Conservation (phyloP, 1,140 invertebrate species). For the Diuraphis noxia region DNA sequence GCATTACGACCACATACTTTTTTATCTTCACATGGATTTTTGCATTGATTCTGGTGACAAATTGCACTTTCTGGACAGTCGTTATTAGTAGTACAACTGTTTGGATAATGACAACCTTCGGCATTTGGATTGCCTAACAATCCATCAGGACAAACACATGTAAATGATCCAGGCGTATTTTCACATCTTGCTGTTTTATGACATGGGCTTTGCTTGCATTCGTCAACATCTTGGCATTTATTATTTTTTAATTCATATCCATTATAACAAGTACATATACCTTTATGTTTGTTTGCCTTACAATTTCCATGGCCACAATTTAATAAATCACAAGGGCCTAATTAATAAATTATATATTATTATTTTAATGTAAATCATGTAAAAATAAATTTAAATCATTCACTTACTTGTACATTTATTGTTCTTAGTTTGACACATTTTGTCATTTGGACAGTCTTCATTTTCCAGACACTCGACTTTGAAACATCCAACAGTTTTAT, state of each 20-base stretch:
- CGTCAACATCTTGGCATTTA: slow-evolving; percentile 69
- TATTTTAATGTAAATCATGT: background rate
- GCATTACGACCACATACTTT: slow-evolving; percentile 79
- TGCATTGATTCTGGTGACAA: slow-evolving; percentile 76
- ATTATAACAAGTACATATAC: slow-evolving; percentile 76
- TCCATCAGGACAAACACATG: slow-evolving; percentile 73
- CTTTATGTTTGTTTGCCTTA: slow-evolving; percentile 64
- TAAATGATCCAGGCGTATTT: slow-evolving; percentile 75
- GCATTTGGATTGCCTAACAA: slow-evolving; percentile 67
- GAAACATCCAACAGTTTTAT: slow-evolving; percentile 69
- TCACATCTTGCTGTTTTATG: slow-evolving; percentile 73
- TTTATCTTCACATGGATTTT: slow-evolving; percentile 73
- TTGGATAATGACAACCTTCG: slow-evolving; percentile 70
- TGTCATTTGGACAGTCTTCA: slow-evolving; percentile 83
- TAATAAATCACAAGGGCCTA: slow-evolving; percentile 75
- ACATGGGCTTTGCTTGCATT: slow-evolving; percentile 69
- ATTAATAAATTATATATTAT: slow-evolving; percentile 56
- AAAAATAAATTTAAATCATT: slow-evolving; percentile 62
- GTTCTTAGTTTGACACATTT: slow-evolving; percentile 77
- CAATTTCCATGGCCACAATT: slow-evolving; percentile 73
- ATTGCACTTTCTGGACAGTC: slow-evolving; percentile 85
- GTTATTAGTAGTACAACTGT: slow-evolving; percentile 69
- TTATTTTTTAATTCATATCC: slow-evolving; percentile 67
- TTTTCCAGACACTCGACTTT: slow-evolving; percentile 76
- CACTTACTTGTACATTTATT: slow-evolving; percentile 79